phyloP scores from a whole-genome alignment of 2,113 vertebrate species.

The Psittacula cyanocephala region DNA sequence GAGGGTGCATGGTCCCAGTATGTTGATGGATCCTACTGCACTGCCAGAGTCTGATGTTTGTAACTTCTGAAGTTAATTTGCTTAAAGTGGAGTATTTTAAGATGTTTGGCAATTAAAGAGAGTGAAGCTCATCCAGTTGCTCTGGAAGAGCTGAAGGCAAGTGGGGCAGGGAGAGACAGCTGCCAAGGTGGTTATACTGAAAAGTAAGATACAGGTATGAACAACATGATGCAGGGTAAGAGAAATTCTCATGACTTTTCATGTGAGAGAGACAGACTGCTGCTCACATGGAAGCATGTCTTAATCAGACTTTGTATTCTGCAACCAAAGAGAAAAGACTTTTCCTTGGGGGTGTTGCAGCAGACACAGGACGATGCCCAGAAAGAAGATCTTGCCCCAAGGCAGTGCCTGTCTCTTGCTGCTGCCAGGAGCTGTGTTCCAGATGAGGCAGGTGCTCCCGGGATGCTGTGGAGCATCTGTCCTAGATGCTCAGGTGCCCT shows the following conservation, averaged over 20 bases:
- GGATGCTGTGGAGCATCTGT: neutral
- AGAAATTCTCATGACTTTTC: neutral
- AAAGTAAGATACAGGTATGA: neutral
- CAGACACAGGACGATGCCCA: neutral
- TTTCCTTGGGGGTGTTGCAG: neutral
- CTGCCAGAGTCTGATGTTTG: no score
- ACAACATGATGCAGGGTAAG: neutral
- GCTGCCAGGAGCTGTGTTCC: neutral
- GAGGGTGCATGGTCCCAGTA: fast-evolving
- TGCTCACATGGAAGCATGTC: neutral
- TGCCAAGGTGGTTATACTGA: neutral
- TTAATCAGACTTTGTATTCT: neutral
- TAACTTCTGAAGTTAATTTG: neutral
- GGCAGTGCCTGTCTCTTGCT: fast-evolving
- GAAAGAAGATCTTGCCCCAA: neutral
- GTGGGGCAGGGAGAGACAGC: neutral
- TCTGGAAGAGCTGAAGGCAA: neutral
- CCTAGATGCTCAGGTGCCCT: neutral
- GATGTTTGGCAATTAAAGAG: neutral
- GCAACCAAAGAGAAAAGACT: neutral
- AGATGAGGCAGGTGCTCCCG: neutral
- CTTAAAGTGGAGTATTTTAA: neutral
- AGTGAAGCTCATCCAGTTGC: neutral
- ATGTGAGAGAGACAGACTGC: neutral
- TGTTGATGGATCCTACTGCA: neutral